Conservation (phyloP, 2,797 vertebrate species). For the Lepus oiostolus region DNA sequence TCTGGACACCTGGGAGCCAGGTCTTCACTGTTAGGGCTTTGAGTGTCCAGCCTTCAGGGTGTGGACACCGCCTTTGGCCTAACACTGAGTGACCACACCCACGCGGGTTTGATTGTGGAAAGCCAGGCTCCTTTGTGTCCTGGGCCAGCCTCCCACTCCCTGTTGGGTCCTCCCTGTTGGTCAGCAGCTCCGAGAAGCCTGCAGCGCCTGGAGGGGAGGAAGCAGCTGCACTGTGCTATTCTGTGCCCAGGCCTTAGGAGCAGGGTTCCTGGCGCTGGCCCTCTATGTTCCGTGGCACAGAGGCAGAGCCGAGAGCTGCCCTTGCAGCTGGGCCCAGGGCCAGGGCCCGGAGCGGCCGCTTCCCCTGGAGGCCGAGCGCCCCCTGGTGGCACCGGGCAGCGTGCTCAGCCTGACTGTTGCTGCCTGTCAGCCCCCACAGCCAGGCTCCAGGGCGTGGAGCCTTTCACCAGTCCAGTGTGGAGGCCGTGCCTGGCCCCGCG, state of each 20-base stretch:
- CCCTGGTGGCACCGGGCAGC: not conserved
- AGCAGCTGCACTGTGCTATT: not conserved
- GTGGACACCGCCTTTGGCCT: too few species aligned
- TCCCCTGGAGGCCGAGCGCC: not conserved
- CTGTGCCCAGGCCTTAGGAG: too few species aligned
- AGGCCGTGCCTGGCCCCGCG: not conserved
- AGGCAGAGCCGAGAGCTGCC: accelerated
- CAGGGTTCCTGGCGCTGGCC: not conserved
- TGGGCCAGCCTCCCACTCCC: accelerated
- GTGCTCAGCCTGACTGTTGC: not conserved
- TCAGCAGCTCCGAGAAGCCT: not conserved
- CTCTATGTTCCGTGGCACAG: too few species aligned
- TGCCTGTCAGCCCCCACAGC: not conserved
- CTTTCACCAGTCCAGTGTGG: not conserved
- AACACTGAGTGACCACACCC: too few species aligned
- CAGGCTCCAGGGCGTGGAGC: too few species aligned
- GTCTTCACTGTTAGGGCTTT: not conserved
- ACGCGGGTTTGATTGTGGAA: too few species aligned
- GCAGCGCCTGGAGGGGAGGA: not conserved
- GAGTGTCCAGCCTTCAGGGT: too few species aligned
- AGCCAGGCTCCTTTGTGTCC: not conserved
- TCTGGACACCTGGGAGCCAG: not conserved
- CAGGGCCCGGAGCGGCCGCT: not conserved
- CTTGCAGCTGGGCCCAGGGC: too few species aligned
- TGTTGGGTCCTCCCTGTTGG: accelerated